Percentiles rank a stretch among this genome's conserved stretches.
These are phyloP conservation scores for Vulpes vulpes DNA, from an alignment of 2,113 vertebrate species.

Conservation along the genomic window DNA sequence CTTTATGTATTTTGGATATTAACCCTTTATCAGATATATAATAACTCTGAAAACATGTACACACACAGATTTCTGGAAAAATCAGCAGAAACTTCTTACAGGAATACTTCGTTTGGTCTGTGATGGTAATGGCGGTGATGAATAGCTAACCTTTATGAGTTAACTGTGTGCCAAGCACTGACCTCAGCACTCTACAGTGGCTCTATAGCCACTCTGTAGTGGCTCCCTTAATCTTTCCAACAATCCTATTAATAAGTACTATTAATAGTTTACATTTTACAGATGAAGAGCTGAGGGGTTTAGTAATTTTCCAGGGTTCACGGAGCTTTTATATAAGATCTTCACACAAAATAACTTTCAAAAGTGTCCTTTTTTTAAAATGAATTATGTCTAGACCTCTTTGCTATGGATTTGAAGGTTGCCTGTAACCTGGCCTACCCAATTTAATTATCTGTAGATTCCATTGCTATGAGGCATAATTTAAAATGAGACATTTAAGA, in stretches of 20 bases:
- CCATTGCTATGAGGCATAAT: background rate
- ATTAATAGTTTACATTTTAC: background rate
- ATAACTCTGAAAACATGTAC: background rate
- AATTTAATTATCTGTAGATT: slow-evolving; percentile 17
- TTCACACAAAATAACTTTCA: background rate
- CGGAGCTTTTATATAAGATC: background rate
- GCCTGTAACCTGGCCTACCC: background rate
- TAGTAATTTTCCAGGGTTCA: background rate
- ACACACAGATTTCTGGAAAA: slow-evolving; percentile 13
- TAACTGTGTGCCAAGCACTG: background rate
- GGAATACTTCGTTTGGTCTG: background rate
- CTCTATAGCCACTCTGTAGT: background rate
- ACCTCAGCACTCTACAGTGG: background rate
- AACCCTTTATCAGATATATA: background rate
- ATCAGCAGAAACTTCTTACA: slow-evolving; percentile 12
- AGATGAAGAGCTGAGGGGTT: background rate
- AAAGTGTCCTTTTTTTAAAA: background rate
- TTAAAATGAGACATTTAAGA: slow-evolving; percentile 3
- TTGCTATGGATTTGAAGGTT: slow-evolving; percentile 3
- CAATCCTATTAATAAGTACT: background rate
- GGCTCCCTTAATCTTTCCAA: background rate
- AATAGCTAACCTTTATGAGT: background rate
- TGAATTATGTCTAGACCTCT: background rate
- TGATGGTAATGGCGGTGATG: background rate
- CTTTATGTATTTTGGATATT: background rate